Base-by-base conservation (phyloP, 2,797 vertebrate species). In the Phoxinus dragarum region DNA sequence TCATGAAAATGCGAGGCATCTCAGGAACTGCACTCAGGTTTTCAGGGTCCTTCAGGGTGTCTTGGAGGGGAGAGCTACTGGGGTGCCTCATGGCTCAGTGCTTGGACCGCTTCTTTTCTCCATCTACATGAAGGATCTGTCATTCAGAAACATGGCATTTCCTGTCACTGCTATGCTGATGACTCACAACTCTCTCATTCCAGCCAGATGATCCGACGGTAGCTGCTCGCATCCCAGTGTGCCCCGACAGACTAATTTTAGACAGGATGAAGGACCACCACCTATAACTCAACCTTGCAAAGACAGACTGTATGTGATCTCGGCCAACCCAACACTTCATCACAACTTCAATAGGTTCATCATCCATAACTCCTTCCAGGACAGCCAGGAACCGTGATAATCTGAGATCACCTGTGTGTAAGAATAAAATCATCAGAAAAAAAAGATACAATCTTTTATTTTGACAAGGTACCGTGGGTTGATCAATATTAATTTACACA, bases 401-500 rank as follows among this genome's bases (percentile, higher is more conserved):
- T 27, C 3, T 17, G 4, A 81, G 31, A 38, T 69, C 34, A 64
- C 19, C 52, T 34, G 5, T 38, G 6, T 16, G 6, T 23, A 4
- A 36, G 27, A 64, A n/a, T n/a, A 17, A 8, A 71, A 36, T 38
- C 8, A 52, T 59, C n/a, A 59, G 23, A 34, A 36, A 8, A n/a
- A 8, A 31, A 10, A 10, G 4, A n/a, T 68, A 49, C 4, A 49
- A 16, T 49, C 47, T 49, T 16, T 44, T 71, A 31, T 61, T 66
- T 52, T 71, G 42, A 17, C n/a, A 84, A 6, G 42, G 34, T 54
- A 21, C 2, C 23, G 12, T 68, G 31, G 23, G 14, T 44, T 54
- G 66, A 42, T 59, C 82, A 42, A 69, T 71, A 78, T 34, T 52
- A 36, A 84, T 78, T 69, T 84, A 71, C 49, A 68, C 16, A 56